Conservation (phyloP, 2,797 vertebrate species). For the Perodicticus potto region DNA sequence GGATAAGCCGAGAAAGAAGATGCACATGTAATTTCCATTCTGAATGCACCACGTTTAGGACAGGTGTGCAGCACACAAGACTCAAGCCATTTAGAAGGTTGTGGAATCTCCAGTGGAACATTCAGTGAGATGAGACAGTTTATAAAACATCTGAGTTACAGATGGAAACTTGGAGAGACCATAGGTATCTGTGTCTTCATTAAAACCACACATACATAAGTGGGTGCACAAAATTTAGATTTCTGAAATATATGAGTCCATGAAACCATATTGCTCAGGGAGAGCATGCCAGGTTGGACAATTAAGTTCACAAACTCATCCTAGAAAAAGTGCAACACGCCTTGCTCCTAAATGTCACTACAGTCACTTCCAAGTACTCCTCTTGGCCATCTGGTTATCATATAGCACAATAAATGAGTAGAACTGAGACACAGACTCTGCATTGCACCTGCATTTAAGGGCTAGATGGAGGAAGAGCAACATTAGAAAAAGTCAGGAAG, state of each 20-base stretch:
- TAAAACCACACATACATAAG: neutral
- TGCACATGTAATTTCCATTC: slow-evolving; percentile 9
- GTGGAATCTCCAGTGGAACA: neutral
- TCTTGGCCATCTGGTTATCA: no score
- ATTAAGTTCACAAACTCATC: no score
- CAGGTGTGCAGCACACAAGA: neutral
- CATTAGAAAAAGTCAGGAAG: neutral
- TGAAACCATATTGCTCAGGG: neutral
- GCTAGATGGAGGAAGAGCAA: neutral
- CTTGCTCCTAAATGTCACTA: no score
- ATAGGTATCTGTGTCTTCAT: neutral
- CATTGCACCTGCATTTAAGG: neutral
- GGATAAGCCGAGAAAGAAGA: neutral
- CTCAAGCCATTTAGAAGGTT: neutral
- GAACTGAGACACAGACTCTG: neutral
- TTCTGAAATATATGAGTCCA: neutral
- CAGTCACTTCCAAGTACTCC: no score
- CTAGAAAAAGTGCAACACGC: no score
- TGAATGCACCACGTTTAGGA: neutral
- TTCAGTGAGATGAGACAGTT: neutral
- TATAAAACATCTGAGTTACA: slow-evolving; percentile 20
- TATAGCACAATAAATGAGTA: neutral
- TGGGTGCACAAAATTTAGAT: neutral
- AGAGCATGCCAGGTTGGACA: neutral
- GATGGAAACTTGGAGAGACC: neutral